Evolutionary conservation across 2,888 invertebrate genomes (phyloP), one percentile per base, ranked within the genome.

Genomic region (Urechis unicinctus): DNA sequence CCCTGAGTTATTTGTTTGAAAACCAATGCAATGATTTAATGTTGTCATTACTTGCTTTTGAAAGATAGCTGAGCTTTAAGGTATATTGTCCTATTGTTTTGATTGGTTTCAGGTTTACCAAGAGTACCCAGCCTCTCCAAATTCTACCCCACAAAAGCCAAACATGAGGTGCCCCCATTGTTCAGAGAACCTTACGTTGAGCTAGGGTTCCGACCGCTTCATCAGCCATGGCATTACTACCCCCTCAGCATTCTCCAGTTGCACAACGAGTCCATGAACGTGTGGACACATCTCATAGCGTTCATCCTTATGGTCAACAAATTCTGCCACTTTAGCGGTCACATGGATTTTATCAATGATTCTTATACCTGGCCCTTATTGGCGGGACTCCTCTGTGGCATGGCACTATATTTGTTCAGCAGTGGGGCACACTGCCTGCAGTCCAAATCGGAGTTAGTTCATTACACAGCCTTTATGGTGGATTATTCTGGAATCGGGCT

Each of bases 401-500:
- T 71, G 25, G 55, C 68, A 4, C 66, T 76, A 62, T 76, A 73
- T 52, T 53, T 66, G 13, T 72, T 68, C 56, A 74, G 73, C 58
- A 66, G 63, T 25, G 62, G 60, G 22, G 76, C 76, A 13, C 76
- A 76, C 57, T 73, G 71, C 51, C 66, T 75, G 53, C 71, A 71
- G 50, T 71, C 73, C 52, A 69, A 65, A 55, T 75, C 75, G 0
- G 74, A 74, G 52, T 59, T 71, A 28, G 63, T 67, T n/a, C 75
- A 76, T 56, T 75, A 77, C 61, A 69, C 72, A 3, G 70, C 73
- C 29, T 77, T 76, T 61, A 75, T 77, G 69, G 58, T 74, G 26
- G 77, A 77, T 59, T 77, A 77, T 61, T 71, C 73, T 28, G 75
- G 74, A 26, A 74, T 77, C 42, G 75, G 77, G n/a, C 57, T 76